Percentiles rank a stretch among this genome's conserved stretches.
These are phyloP conservation scores for Mastacembelus armatus DNA, from an alignment of 2,797 vertebrate genomes.

Conservation along the genomic window DNA sequence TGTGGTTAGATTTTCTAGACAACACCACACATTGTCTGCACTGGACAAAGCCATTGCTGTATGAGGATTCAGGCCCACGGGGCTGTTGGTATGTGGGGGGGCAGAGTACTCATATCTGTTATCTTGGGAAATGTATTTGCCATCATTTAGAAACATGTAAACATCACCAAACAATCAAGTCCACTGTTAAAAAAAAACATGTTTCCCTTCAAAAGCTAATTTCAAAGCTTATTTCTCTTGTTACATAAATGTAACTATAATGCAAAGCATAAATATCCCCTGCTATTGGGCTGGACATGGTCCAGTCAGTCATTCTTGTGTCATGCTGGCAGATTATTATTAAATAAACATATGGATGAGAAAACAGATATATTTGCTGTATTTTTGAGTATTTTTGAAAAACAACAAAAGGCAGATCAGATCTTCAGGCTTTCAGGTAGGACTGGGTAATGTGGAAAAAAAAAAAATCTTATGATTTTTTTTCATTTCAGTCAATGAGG, in stretches of 20 bases:
- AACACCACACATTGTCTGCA: conserved; percentile 71
- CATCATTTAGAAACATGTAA: conserved; percentile 34
- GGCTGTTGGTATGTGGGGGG: conserved; percentile 37
- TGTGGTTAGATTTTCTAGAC: conserved; percentile 65
- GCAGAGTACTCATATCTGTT: conserved; percentile 19
- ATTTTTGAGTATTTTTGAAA: no score
- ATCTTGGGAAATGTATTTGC: conserved; percentile 43
- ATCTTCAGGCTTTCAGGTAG: no score
- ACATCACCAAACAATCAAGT: conserved; percentile 22
- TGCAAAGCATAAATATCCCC: background rate
- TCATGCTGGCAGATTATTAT: background rate
- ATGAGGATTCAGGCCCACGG: conserved; percentile 37
- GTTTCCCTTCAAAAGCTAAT: background rate
- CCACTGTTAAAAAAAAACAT: conserved; percentile 3
- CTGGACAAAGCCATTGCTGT: conserved; percentile 75
- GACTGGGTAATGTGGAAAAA: no score
- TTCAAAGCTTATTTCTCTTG: background rate
- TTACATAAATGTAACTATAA: background rate
- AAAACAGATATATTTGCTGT: no score
- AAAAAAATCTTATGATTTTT: no score
- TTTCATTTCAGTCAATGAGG: no score
- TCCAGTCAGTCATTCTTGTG: background rate
- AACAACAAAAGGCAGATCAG: no score
- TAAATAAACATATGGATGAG: background rate
- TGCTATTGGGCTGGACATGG: background rate